Percentiles rank a stretch among this genome's conserved stretches.
These are phyloP conservation scores for Regulus satrapa DNA, from an alignment of 2,113 vertebrate species.

Conservation along the genomic window DNA sequence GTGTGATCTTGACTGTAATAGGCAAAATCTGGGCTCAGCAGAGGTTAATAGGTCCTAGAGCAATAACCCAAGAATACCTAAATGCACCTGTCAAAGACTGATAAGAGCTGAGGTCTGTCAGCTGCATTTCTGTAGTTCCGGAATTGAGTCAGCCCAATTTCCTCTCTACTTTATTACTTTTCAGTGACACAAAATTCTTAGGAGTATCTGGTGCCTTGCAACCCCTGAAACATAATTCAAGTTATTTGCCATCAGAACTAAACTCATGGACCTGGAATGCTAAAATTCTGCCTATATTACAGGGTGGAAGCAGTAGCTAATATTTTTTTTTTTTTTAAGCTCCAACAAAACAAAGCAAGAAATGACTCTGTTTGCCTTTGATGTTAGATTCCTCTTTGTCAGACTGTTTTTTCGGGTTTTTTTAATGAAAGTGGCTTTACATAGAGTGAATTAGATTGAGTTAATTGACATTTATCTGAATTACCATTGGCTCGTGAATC, in stretches of 20 bases:
- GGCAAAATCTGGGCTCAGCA: background rate
- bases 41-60: background rate
- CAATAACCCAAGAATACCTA: background rate
- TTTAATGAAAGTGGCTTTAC: background rate
- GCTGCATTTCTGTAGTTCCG: background rate
- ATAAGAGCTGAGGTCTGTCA: background rate
- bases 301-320: background rate
- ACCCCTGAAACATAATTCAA: background rate
- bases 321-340: background rate
- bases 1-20: background rate
- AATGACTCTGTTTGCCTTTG: background rate
- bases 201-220: background rate
- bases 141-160: conserved; percentile 15
- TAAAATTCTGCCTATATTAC: background rate
- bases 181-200: background rate
- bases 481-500: background rate
- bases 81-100: background rate
- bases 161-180: conserved; percentile 23
- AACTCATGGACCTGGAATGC: background rate
- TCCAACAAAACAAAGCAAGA: background rate
- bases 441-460: background rate
- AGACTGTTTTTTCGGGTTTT: background rate
- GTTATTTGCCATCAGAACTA: background rate
- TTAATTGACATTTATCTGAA: background rate
- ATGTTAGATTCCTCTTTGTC: background rate